Base-by-base conservation (phyloP, 1,140 invertebrate genomes). In the Caenorhabditis elegans region DNA sequence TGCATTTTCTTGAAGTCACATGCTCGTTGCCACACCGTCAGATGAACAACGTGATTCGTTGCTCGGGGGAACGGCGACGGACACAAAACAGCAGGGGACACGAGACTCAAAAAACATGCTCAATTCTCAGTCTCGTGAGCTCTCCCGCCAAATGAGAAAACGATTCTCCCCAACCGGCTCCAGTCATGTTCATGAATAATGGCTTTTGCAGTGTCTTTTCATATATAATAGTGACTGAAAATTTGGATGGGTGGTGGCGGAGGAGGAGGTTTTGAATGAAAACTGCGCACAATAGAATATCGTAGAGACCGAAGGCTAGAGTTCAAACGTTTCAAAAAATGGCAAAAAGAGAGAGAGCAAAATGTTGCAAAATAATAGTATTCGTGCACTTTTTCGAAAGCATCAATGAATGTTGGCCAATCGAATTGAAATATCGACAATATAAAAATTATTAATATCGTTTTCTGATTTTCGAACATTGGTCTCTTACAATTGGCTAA, bases 31-130 rank as follows among this genome's bases (percentile, higher is more conserved):
- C 26, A 2, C 34, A 36, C 31, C 28, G 31, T 70, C 34, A 43
- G 60, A 43, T 6, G 34, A 70, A 36, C 34, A 70, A 70, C 60
- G 60, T 70, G 60, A 70, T 70, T 70, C 60, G 60, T 70, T 70
- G 60, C 60, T 70, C 34, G 36, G 60, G 60, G 60, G 60, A 70
- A 70, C 60, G 60, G 55, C 55, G 26, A 28, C 39, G 39, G 5
- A 5, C 6, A 43, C 39, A 15, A 43, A 43, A 43, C 5, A 8
- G 39, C 26, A 36, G n/a, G 17, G 10, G 26, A n/a, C 28, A 15
- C 39, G 26, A 34, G 28, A 19, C 4, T 8, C 11, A 19, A 24
- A 70, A 70, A 70, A 70, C 53, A 60, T 60, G 31, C 28, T 53
- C n/a, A 13, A 60, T 60, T 60, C 31, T 5, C 39, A 5, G 34